Conservation (phyloP, 2,888 invertebrate species). For the Flabesymbios commensalis region DNA sequence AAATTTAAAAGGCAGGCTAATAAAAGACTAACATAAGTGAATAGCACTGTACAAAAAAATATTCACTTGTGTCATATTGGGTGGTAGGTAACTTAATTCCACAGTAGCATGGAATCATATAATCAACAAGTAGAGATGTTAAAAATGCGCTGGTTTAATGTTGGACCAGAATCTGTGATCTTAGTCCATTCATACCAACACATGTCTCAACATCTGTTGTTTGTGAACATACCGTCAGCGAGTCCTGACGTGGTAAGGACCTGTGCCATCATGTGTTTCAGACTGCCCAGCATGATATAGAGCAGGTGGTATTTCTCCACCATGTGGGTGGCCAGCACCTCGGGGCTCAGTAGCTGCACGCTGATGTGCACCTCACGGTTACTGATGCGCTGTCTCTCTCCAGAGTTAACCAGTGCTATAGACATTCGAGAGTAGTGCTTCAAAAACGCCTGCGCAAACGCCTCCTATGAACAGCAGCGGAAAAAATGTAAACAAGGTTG, state of each 20-base stretch:
- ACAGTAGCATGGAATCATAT: too few species aligned
- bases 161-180: too few species aligned
- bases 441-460: conserved; percentile 91
- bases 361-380: conserved; percentile 97
- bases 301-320: conserved; percentile 86
- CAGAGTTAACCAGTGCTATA: conserved; percentile 70
- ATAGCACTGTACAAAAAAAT: too few species aligned
- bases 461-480: conserved; percentile 67
- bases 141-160: too few species aligned
- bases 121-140: too few species aligned
- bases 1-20: too few species aligned
- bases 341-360: conserved; percentile 92
- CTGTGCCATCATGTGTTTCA: conserved; percentile 90
- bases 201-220: too few species aligned
- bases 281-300: conserved; percentile 88
- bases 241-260: conserved; percentile 64
- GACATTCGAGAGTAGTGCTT: conserved; percentile 95
- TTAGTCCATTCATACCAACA: too few species aligned
- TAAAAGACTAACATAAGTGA: too few species aligned
- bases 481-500: conserved; percentile 1
- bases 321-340: conserved; percentile 86
- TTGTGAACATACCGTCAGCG: too few species aligned
- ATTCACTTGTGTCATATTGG: too few species aligned
- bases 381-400: conserved; percentile 68
- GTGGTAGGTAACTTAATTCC: too few species aligned